phyloP scores from a whole-genome alignment of 2,113 vertebrate species.

The Aptenodytes patagonicus region DNA sequence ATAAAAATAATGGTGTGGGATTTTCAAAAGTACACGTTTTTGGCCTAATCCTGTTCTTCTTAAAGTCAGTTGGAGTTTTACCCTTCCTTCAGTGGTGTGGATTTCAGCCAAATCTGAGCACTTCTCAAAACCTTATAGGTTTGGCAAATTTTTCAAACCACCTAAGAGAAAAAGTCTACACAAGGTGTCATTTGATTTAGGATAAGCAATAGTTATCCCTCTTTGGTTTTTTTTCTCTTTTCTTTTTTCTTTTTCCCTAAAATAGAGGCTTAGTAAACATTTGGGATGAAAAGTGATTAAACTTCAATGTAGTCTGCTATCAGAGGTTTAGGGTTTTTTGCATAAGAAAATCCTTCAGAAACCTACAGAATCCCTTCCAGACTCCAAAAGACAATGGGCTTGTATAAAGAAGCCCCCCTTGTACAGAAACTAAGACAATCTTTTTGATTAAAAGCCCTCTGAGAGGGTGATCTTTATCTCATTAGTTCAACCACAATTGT shows the following conservation, averaged over 20 bases:
- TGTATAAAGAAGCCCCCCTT: not conserved
- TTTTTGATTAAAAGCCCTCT: not conserved
- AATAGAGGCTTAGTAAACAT: not conserved
- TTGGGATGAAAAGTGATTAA: not conserved
- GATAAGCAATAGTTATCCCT: not conserved
- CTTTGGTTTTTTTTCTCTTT: not conserved
- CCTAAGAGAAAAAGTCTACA: not conserved
- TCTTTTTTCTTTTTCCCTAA: not conserved
- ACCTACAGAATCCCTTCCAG: not conserved
- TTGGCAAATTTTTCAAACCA: not conserved
- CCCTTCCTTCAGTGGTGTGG: not conserved
- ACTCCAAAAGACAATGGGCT: not conserved
- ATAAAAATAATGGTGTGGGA: not conserved
- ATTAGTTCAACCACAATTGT: not conserved
- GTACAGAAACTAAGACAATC: not conserved
- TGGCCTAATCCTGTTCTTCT: not conserved
- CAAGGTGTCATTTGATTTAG: not conserved
- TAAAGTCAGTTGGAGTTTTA: not conserved
- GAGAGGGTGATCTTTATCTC: not conserved
- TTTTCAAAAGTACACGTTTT: not conserved
- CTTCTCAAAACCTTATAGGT: not conserved
- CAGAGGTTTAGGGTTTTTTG: not conserved
- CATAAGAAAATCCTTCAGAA: conserved; percentile 8
- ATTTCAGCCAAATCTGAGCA: not conserved
- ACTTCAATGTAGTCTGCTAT: not conserved